Evolutionary conservation across 2,113 vertebrate species (phyloP).

Genomic region (Zootoca vivipara): DNA sequence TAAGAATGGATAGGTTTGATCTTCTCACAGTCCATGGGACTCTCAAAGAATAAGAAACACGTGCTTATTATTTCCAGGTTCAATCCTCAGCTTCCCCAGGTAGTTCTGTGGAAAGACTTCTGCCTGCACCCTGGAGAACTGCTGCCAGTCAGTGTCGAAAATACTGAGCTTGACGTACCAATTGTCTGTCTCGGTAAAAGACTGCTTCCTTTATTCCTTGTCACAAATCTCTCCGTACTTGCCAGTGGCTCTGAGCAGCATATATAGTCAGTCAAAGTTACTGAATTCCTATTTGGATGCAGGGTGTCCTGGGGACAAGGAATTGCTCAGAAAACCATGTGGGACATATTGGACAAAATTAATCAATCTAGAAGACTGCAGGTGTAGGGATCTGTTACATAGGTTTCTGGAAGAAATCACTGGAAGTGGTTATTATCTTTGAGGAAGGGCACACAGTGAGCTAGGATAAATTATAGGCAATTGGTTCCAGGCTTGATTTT

Average conservation of each 20-base stretch:
- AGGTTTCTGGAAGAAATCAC: not conserved
- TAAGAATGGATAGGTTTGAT: no score
- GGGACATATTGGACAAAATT: not conserved
- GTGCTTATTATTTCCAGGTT: not conserved
- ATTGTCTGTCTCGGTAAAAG: not conserved
- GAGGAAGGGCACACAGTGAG: not conserved
- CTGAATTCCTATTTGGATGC: not conserved
- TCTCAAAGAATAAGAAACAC: not conserved
- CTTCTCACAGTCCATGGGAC: no score
- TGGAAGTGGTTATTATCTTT: constrained; percentile 1
- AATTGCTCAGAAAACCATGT: not conserved
- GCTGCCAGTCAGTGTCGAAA: not conserved
- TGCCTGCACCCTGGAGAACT: not conserved
- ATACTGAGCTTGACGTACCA: not conserved
- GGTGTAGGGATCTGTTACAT: not conserved
- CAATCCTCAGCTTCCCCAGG: not conserved
- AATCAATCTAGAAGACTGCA: not conserved
- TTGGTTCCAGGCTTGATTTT: not conserved
- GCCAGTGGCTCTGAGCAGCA: not conserved
- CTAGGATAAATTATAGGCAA: not conserved
- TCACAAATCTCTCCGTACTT: not conserved
- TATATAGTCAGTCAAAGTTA: not conserved
- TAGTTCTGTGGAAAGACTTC: not conserved
- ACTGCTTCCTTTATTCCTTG: not conserved
- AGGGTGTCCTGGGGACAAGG: not conserved